phyloP scores from a whole-genome alignment of 2,113 vertebrate species.

The Trochalopteron elliotii region DNA sequence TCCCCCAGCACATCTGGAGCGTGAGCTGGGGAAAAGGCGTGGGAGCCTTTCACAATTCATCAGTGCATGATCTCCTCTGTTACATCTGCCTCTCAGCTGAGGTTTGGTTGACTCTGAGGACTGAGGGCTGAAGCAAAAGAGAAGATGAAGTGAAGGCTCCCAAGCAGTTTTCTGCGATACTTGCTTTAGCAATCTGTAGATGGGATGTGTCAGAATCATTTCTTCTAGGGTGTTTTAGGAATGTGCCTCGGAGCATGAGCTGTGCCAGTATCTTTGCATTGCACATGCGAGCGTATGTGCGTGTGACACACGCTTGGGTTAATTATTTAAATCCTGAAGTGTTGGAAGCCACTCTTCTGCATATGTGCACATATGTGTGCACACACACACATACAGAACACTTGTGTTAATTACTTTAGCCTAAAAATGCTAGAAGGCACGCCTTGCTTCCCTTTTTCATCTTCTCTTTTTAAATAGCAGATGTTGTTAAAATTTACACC shows the following conservation, averaged over 20 bases:
- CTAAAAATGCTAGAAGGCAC: background rate
- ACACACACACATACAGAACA: background rate
- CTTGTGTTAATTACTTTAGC: background rate
- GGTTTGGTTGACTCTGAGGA: background rate
- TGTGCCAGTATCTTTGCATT: background rate
- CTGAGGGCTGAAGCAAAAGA: background rate
- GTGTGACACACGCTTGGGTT: background rate
- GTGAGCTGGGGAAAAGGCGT: background rate
- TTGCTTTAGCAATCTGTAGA: background rate
- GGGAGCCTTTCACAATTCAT: background rate
- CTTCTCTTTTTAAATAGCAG: background rate
- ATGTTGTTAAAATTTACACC: conserved; percentile 12
- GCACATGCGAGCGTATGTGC: background rate
- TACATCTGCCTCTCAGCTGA: background rate
- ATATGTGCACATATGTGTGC: background rate
- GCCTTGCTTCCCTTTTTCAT: background rate
- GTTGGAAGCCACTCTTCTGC: background rate
- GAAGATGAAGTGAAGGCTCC: background rate
- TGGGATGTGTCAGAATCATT: background rate
- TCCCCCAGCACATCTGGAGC: background rate
- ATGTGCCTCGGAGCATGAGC: background rate
- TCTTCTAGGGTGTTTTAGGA: background rate
- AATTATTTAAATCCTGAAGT: background rate
- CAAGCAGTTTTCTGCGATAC: background rate
- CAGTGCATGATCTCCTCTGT: background rate